phyloP scores from a whole-genome alignment of 2,888 invertebrate species.

The Himalopsyche anomala region DNA sequence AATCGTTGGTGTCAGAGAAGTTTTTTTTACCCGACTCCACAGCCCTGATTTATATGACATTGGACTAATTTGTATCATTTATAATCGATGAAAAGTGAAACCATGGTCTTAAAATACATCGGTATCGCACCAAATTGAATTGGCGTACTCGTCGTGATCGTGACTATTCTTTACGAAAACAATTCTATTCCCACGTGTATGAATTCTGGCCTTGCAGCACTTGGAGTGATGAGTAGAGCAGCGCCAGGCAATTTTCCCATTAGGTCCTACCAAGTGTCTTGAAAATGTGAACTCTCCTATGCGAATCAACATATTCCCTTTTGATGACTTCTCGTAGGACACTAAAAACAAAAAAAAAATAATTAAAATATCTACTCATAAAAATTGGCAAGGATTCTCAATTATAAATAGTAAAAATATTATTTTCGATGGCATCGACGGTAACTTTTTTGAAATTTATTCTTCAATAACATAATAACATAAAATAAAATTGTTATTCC shows the following conservation, averaged over 20 bases:
- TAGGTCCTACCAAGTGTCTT: background rate
- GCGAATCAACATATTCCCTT: constrained; percentile 34
- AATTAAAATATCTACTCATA: constrained; percentile 41
- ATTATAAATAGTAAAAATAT: too few relatives aligned
- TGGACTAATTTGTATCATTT: too few relatives aligned
- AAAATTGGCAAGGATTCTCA: background rate
- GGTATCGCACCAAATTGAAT: background rate
- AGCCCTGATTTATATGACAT: too few relatives aligned
- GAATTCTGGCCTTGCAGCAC: constrained; percentile 45
- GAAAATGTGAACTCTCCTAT: constrained; percentile 41
- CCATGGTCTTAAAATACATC: background rate
- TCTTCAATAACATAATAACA: too few relatives aligned
- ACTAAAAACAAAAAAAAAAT: background rate
- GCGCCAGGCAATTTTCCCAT: constrained; percentile 47
- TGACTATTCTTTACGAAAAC: constrained; percentile 45
- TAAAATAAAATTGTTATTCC: too few relatives aligned
- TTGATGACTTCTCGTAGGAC: constrained; percentile 1
- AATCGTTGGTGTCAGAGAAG: too few relatives aligned
- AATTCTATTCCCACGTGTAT: constrained; percentile 46
- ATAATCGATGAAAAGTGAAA: background rate
- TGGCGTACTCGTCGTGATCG: constrained; percentile 18
- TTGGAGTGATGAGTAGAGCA: constrained; percentile 49
- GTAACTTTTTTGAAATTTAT: too few relatives aligned
- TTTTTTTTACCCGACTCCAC: too few relatives aligned
- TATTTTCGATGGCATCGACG: too few relatives aligned